Percentiles rank a stretch among this genome's conserved stretches.
These are phyloP conservation scores for Heterodera carotae DNA, from an alignment of 1,140 invertebrate genomes.

Conservation along the genomic window DNA sequence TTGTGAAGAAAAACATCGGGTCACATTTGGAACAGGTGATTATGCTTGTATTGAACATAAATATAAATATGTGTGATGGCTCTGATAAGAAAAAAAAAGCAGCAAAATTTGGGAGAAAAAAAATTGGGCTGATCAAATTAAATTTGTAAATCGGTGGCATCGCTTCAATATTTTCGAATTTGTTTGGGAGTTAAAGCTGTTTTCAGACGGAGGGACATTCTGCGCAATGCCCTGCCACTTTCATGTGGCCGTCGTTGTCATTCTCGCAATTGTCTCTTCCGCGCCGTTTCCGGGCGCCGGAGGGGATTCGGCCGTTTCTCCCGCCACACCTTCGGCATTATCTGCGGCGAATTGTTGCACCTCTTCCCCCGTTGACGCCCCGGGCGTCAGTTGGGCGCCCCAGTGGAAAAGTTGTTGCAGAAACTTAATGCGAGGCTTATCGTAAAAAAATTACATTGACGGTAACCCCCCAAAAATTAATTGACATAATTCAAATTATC, in stretches of 20 bases:
- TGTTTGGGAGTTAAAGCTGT: background rate
- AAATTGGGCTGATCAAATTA: no score
- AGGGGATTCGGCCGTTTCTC: background rate
- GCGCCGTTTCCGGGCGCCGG: background rate
- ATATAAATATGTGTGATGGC: background rate
- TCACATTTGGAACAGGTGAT: background rate
- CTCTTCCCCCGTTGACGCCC: background rate
- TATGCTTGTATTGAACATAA: background rate
- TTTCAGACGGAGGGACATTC: background rate
- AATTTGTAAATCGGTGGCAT: background rate
- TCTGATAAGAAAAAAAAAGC: background rate
- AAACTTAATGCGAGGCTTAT: no score
- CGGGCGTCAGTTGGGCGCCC: background rate
- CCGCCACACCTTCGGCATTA: background rate
- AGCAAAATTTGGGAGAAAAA: background rate
- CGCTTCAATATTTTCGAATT: background rate
- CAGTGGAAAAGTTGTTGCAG: background rate
- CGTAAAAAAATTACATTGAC: no score
- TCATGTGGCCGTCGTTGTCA: slow-evolving; percentile 1
- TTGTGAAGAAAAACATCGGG: background rate
- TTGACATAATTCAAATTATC: no score
- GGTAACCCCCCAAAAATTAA: no score
- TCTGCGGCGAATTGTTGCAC: background rate
- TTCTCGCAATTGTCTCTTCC: background rate
- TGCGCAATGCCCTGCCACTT: background rate